Conservation (phyloP, 2,888 invertebrate species). For the Nymphalis c-album region DNA sequence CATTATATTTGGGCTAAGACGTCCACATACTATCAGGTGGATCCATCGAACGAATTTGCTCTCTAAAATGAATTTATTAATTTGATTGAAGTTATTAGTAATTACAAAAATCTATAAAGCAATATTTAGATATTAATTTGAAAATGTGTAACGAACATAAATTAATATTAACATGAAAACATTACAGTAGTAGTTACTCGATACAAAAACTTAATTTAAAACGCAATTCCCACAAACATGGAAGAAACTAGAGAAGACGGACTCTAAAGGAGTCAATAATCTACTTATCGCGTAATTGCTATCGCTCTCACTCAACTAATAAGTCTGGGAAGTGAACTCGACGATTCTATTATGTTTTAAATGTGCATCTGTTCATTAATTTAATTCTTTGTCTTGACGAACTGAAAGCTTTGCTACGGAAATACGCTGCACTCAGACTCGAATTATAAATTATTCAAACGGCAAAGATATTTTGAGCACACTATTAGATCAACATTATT, state of each 20-base stretch:
- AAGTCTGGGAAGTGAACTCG: slow-evolving; percentile 16
- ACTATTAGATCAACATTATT: neutral
- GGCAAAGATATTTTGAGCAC: slow-evolving; percentile 11
- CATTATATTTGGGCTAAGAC: too few relatives aligned
- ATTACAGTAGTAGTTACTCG: neutral
- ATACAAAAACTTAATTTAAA: neutral
- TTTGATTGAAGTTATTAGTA: too few relatives aligned
- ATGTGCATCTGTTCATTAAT: slow-evolving; percentile 29
- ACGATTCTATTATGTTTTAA: slow-evolving; percentile 14
- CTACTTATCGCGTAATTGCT: slow-evolving; percentile 10
- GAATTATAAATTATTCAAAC: slow-evolving; percentile 20
- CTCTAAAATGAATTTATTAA: too few relatives aligned
- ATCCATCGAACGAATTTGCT: too few relatives aligned
- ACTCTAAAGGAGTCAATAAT: neutral
- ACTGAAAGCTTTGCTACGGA: slow-evolving; percentile 18
- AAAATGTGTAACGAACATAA: too few relatives aligned
- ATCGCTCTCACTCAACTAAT: slow-evolving; percentile 6
- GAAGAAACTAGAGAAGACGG: neutral
- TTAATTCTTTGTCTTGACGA: slow-evolving; percentile 21
- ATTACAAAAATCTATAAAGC: too few relatives aligned
- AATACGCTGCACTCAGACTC: slow-evolving; percentile 16
- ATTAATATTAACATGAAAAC: too few relatives aligned
- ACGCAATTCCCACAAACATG: neutral
- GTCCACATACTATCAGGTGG: too few relatives aligned
- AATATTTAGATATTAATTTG: too few relatives aligned